phyloP scores from a whole-genome alignment of 1,140 invertebrate species.

The Cepaea nemoralis region DNA sequence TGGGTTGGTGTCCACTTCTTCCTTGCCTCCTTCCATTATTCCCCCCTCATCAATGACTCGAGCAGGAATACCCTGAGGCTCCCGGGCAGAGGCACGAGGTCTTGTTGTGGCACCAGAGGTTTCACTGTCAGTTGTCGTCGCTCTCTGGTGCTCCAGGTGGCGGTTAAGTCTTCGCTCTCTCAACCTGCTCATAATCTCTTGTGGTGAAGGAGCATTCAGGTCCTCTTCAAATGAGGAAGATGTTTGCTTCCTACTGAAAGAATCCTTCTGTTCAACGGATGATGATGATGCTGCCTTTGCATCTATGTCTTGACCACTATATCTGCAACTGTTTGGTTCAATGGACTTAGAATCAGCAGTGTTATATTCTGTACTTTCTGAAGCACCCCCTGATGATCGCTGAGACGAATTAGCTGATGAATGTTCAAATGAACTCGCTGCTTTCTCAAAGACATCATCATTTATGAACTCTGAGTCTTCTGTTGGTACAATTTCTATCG shows the following conservation, averaged over 20 bases:
- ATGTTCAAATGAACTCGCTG: constrained; percentile 32
- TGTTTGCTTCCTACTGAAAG: constrained; percentile 35
- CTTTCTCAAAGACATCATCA: constrained; percentile 8
- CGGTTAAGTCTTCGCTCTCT: constrained; percentile 62
- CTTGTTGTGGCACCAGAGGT: constrained; percentile 39
- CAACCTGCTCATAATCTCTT: constrained; percentile 64
- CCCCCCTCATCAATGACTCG: constrained; percentile 41
- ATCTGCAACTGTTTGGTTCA: constrained; percentile 36
- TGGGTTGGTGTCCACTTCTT: constrained; percentile 78
- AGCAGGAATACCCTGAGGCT: constrained; percentile 66
- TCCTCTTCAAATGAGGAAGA: constrained; percentile 64
- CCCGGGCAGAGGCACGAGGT: constrained; percentile 56
- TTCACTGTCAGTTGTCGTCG: constrained; percentile 48
- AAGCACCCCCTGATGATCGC: constrained; percentile 19
- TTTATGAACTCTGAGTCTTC: constrained; percentile 24
- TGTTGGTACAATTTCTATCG: constrained; percentile 48
- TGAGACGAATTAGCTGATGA: constrained; percentile 30
- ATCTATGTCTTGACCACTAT: constrained; percentile 24
- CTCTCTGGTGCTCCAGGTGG: constrained; percentile 64
- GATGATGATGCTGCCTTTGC: not conserved
- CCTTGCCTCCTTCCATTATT: constrained; percentile 34
- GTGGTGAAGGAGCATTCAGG: constrained; percentile 63
- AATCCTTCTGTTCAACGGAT: constrained; percentile 29
- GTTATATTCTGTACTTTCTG: constrained; percentile 27
- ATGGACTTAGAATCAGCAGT: constrained; percentile 26